phyloP scores from a whole-genome alignment of 2,888 invertebrate genomes.

The Ochlodes sylvanus region DNA sequence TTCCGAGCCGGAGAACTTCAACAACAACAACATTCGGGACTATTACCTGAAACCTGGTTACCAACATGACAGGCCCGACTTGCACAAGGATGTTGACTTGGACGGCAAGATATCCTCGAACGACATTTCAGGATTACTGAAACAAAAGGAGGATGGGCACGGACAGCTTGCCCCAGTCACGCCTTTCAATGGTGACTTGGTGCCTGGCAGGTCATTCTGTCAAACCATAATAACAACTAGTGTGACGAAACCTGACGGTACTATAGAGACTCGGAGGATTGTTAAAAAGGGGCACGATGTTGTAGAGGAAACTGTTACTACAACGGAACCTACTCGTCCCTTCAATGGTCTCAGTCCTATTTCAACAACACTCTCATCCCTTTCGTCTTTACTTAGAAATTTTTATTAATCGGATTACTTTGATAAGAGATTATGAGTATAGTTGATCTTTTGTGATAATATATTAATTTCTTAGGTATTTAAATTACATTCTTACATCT shows the following conservation, averaged over 20 bases:
- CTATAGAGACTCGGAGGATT: slow-evolving; percentile 71
- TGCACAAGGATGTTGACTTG: slow-evolving; percentile 66
- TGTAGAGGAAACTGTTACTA: slow-evolving; percentile 64
- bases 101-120: slow-evolving; percentile 76
- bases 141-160: slow-evolving; percentile 60
- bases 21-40: slow-evolving; percentile 65
- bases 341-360: slow-evolving; percentile 56
- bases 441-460: slow-evolving; percentile 39
- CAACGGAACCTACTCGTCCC: slow-evolving; percentile 45
- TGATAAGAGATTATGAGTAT: slow-evolving; percentile 15
- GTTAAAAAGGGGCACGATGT: slow-evolving; percentile 74
- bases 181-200: slow-evolving; percentile 63
- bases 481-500: not conserved
- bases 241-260: slow-evolving; percentile 73
- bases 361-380: slow-evolving; percentile 61
- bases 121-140: slow-evolving; percentile 73
- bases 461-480: not conserved
- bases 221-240: slow-evolving; percentile 77
- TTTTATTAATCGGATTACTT: slow-evolving; percentile 56
- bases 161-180: slow-evolving; percentile 43
- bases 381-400: slow-evolving; percentile 68
- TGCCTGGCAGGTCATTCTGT: slow-evolving; percentile 71
- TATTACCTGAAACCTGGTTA: slow-evolving; percentile 78
- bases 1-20: slow-evolving; percentile 51
- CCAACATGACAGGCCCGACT: slow-evolving; percentile 55